Evolutionary conservation across 2,113 vertebrate species (phyloP).

Genomic region (Perca fluviatilis): DNA sequence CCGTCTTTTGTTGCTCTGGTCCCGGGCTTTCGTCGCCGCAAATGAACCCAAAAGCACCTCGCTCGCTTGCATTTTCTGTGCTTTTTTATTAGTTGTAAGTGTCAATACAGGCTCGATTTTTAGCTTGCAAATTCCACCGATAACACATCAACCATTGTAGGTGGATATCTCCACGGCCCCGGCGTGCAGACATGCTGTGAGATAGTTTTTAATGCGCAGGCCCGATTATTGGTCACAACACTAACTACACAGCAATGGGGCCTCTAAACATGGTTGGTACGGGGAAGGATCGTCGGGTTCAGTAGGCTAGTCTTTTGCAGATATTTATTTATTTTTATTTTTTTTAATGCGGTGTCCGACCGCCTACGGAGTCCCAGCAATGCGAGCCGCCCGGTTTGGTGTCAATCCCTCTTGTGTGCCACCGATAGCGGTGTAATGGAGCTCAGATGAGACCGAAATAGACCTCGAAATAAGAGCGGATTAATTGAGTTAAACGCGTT

Average conservation of each 20-base stretch:
- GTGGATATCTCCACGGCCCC: conserved; percentile 23
- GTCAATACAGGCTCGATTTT: conserved; percentile 10
- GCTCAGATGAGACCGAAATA: conserved; percentile 63
- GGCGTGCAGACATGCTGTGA: conserved; percentile 60
- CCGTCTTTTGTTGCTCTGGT: conserved; percentile 68
- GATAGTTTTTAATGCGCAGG: conserved; percentile 48
- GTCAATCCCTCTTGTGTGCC: conserved; percentile 40
- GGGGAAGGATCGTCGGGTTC: conserved; percentile 33
- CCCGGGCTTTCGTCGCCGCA: conserved; percentile 23
- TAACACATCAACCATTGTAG: conserved; percentile 53
- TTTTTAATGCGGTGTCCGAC: conserved; percentile 32
- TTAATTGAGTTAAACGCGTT: conserved; percentile 70
- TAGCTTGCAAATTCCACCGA: conserved; percentile 24
- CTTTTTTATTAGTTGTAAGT: too few species aligned
- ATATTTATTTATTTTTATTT: background rate
- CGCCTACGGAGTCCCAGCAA: conserved; percentile 5
- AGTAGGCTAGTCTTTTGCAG: conserved; percentile 20
- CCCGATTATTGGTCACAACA: conserved; percentile 47
- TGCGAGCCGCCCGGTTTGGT: conserved; percentile 19
- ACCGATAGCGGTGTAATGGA: conserved; percentile 27
- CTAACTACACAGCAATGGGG: conserved; percentile 19
- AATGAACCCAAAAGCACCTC: conserved; percentile 4
- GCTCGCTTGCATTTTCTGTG: conserved; percentile 16
- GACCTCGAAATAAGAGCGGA: conserved; percentile 67
- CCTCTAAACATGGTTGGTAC: conserved; percentile 36